Evolutionary conservation across 2,797 vertebrate species (phyloP).

Genomic region (Salarias fasciatus): DNA sequence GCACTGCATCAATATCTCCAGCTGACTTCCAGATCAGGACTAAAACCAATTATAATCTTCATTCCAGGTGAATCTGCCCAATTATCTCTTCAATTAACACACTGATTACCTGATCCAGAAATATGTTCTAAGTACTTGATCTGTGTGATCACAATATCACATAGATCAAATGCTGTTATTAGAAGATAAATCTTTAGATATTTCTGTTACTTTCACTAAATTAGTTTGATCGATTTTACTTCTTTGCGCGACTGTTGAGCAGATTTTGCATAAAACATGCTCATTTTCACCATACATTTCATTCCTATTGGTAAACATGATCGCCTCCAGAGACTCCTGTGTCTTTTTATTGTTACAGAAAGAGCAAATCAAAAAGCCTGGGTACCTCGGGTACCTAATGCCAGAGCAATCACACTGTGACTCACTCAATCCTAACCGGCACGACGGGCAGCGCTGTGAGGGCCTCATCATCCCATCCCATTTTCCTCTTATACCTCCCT

Average conservation of each 20-base stretch:
- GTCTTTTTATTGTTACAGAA: constrained; percentile 2
- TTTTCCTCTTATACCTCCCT: constrained; percentile 30
- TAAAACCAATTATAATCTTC: background rate
- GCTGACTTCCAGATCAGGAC: background rate
- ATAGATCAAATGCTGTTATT: no score
- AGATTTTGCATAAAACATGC: no score
- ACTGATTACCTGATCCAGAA: no score
- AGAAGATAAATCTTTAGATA: no score
- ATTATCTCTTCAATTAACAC: no score
- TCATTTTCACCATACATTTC: no score
- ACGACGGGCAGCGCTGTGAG: constrained; percentile 23
- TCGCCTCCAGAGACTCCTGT: background rate
- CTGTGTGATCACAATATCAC: no score
- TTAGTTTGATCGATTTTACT: no score
- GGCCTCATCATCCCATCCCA: constrained; percentile 34
- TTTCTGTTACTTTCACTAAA: no score
- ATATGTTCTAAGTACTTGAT: no score
- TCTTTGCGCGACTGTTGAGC: no score
- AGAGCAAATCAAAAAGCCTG: background rate
- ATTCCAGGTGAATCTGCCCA: background rate
- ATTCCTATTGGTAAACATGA: background rate
- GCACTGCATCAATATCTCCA: background rate
- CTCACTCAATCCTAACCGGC: constrained; percentile 35
- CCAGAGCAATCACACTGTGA: constrained; percentile 22
- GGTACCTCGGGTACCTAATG: background rate